phyloP scores from a whole-genome alignment of 2,888 invertebrate species.

The Germaria angustata region DNA sequence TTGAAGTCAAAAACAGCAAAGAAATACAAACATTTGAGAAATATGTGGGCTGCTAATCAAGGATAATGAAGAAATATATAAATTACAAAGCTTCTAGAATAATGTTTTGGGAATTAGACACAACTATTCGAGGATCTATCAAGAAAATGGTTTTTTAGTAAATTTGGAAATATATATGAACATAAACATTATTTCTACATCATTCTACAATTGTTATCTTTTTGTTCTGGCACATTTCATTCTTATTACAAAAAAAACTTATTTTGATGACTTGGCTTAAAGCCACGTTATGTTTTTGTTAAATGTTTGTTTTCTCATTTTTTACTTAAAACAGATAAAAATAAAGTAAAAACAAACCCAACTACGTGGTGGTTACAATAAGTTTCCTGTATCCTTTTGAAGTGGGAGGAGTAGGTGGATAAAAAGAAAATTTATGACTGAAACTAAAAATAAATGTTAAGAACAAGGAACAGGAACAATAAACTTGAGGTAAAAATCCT shows the following conservation, averaged over 20 bases:
- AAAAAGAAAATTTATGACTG: neutral
- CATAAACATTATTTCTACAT: neutral
- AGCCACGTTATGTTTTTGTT: conserved; percentile 31
- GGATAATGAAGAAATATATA: neutral
- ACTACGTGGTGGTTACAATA: conserved; percentile 8
- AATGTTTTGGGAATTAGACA: conserved; percentile 9
- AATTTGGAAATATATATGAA: neutral
- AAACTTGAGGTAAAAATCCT: conserved; percentile 48
- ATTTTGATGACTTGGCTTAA: neutral
- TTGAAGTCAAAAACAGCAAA: neutral
- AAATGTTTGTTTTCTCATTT: neutral
- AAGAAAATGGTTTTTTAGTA: conserved; percentile 6
- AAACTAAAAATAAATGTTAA: conserved; percentile 42
- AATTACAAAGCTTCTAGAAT: neutral
- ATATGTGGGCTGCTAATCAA: neutral
- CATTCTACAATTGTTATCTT: neutral
- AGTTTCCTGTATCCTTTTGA: conserved; percentile 18
- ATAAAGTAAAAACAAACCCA: neutral
- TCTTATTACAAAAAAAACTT: conserved; percentile 3
- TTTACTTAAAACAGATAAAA: neutral
- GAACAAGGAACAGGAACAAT: conserved; percentile 54
- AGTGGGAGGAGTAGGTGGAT: neutral
- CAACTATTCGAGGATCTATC: conserved; percentile 13
- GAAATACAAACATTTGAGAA: neutral
- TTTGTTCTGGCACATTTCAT: neutral